Base-by-base conservation (phyloP, 1,140 invertebrate genomes). In the Drosophila azteca region DNA sequence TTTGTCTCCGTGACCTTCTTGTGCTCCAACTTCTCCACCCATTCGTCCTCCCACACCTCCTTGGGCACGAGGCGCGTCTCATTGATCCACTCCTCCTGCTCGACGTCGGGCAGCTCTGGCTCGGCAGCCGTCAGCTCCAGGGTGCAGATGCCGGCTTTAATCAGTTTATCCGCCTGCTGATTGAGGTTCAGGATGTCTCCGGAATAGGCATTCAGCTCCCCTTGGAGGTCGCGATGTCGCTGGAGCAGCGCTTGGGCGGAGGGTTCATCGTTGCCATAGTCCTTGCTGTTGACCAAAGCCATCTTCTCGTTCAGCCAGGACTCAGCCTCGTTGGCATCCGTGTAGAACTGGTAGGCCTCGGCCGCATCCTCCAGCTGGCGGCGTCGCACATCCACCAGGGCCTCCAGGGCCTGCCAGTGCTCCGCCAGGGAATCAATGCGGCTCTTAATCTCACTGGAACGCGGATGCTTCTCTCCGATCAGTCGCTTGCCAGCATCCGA, bases 251-350 rank as follows among this genome's bases (percentile, higher is more conserved):
- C 96, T 71, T 96, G 95, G 0, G 98, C 97, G 77, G 95, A 96
- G 0, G 97, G 96, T 81, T 98, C 97, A 92, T 98, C 97, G 39
- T 95, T 94, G 3, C 98, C 98, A 79, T 96, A 96, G 92, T 99
- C 98, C 29, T 94, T 94, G 0, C 96, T 97, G n/a, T 94, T 94
- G 1, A 98, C 96, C 22, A 99, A 92, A 0, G 97, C 95, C 91
- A 96, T 95, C 91, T 98, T 98, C 91, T 99, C 98, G 73, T 97
- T 96, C 92, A 99, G 95, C 98, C 98, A 99, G 0, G 97, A 98
- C 83, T 99, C 98, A 0, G 98, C 96, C 91, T 99, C 98, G 92
- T 99, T 99, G 0, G 98, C 98, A 93, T 99, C 98, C 2, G 97
- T 96, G 90, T 98, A 98, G 93, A 98, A 99, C 94, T 97, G 94